These are phyloP conservation scores for Acrobasis consociella DNA, from an alignment of 2,888 invertebrate genomes.

Conservation along the genomic window DNA sequence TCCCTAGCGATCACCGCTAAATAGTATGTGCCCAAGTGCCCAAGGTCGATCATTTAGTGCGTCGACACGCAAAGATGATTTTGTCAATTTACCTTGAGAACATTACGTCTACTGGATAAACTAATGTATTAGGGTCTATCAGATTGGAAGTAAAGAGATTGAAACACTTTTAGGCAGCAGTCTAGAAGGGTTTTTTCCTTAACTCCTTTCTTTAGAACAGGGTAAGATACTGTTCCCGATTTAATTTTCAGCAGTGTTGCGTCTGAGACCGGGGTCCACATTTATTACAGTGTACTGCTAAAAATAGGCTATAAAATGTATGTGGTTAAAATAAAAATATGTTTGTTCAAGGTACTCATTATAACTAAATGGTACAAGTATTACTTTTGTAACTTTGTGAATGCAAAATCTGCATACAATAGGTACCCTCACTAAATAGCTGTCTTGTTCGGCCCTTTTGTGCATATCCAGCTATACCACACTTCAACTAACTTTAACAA, in stretches of 20 bases:
- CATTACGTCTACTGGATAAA: constrained; percentile 1
- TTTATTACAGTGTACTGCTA: too few species aligned
- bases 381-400: neutral
- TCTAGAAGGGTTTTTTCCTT: too few species aligned
- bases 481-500: neutral
- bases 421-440: constrained; percentile 21
- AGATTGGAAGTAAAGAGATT: constrained; percentile 7
- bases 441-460: constrained; percentile 22
- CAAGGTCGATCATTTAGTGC: constrained; percentile 40
- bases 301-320: too few species aligned
- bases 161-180: neutral
- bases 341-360: too few species aligned
- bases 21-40: constrained; percentile 35
- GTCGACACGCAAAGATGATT: constrained; percentile 42
- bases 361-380: neutral
- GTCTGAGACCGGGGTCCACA: too few species aligned
- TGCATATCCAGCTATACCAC: constrained; percentile 26
- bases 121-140: neutral
- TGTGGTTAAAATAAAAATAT: too few species aligned
- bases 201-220: too few species aligned
- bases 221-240: too few species aligned
- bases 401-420: constrained; percentile 2
- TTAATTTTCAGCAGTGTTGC: too few species aligned
- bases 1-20: constrained; percentile 60
- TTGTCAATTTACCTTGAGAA: constrained; percentile 14